Evolutionary conservation across 2,888 invertebrate genomes (phyloP).

Genomic region (Ectobius pallidus): DNA sequence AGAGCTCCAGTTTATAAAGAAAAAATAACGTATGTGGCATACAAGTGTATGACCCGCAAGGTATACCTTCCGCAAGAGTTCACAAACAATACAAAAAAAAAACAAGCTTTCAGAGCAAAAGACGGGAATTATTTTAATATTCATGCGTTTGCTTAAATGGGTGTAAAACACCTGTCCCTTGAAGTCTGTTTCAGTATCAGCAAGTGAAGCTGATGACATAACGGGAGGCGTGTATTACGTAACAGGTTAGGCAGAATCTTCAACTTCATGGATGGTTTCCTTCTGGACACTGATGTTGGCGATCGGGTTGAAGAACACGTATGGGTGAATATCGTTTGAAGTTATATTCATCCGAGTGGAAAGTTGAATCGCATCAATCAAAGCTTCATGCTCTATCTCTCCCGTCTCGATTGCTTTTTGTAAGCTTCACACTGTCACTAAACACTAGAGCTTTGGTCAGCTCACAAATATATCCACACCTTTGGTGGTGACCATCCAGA

Average conservation of each 20-base stretch:
- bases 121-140: no score
- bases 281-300: not conserved
- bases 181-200: not conserved
- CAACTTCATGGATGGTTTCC: not conserved
- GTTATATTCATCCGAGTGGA: not conserved
- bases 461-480: no score
- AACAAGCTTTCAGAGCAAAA: no score
- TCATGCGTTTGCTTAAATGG: no score
- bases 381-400: slow-evolving; percentile 1
- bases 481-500: no score
- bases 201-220: not conserved
- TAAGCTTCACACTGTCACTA: not conserved
- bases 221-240: not conserved
- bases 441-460: not conserved
- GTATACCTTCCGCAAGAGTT: not conserved
- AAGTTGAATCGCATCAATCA: not conserved
- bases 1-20: no score
- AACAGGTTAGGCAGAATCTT: not conserved
- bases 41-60: no score
- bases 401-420: not conserved
- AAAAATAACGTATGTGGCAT: no score
- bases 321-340: slow-evolving; percentile 3
- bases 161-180: not conserved
- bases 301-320: not conserved
- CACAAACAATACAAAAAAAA: not conserved